Base-by-base conservation (phyloP, 2,888 invertebrate genomes). In the Arrhopalites spinosus region DNA sequence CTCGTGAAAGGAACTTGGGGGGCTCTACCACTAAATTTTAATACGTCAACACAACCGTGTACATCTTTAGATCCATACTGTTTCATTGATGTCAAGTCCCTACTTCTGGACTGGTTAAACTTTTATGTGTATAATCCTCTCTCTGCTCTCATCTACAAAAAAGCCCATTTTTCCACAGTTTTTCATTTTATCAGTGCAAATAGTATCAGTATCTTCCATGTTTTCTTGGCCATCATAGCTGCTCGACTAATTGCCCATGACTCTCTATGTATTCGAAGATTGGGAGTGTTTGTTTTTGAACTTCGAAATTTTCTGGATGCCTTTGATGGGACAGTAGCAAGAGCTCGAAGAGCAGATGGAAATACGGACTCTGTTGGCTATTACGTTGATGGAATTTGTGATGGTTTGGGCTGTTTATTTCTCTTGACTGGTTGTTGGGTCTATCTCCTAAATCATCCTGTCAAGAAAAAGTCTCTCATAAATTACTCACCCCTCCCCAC, bases 261-360 rank as follows among this genome's bases (percentile, higher is more conserved):
- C 83, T 91, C 89, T 82, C 85, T 95, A 20, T 88, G 90, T 1
- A 89, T 90, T 29, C 87, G 95, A 36, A 88, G 94, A 27, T 80
- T 93, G 0, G 94, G 91, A 0, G 91, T 94, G 0, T 85, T 93
- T 1, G 84, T 95, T 25, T 95, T 93, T 84, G 91, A 93, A 86
- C 85, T 94, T 53, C 88, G 95, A 81, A 92, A 93, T 80, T 93
- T 93, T 86, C 85, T 95, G 71, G 95, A 95, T 83, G 93, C 93
- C 83, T 86, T 95, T 78, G 95, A 95, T 83, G 95, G 95, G 0
- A 92, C 93, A 83, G 92, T 95, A 1, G 94, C 94, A 0, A 89
- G 95, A 77, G 90, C 89, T 30, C 88, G 92, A 23, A 17, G 36
- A 25, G 29, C 29, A n/a, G 1, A 23, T 25, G n/a, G 47, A 15